These are phyloP conservation scores for Palythoa grandiflora DNA, from an alignment of 92 coral and sea anemone species.

Conservation along the genomic window DNA sequence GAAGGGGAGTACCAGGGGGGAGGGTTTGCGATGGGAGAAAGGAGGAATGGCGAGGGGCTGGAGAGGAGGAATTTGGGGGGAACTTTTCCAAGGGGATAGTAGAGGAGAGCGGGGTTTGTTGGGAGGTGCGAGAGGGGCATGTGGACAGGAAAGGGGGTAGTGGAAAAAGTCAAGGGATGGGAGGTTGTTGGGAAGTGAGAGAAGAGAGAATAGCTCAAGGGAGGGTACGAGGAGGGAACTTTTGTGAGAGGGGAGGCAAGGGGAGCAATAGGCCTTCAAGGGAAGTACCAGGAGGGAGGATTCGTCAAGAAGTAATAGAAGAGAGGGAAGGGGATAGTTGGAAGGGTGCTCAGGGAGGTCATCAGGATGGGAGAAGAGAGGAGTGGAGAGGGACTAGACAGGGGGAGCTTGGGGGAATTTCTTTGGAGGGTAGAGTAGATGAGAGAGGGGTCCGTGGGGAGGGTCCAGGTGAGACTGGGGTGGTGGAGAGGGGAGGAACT, in stretches of 20 bases:
- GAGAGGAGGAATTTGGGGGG: neutral
- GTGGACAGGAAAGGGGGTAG: neutral
- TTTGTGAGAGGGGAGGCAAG: neutral
- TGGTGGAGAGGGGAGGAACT: conserved; percentile 6
- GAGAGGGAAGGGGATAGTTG: neutral
- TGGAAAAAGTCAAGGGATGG: neutral
- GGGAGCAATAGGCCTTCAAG: neutral
- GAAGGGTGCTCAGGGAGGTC: neutral
- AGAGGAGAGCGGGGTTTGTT: neutral
- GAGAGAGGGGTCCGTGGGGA: neutral
- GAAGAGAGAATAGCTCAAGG: neutral
- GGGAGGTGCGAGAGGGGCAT: neutral
- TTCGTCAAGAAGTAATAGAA: neutral
- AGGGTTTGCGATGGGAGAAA: neutral
- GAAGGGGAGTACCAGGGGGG: conserved; percentile 7
- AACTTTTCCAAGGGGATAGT: neutral
- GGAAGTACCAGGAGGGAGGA: neutral
- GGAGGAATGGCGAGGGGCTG: neutral
- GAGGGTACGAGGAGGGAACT: neutral
- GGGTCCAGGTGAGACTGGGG: neutral
- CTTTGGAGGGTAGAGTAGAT: neutral
- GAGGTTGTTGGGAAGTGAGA: neutral
- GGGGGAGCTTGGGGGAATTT: neutral
- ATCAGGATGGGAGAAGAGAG: neutral
- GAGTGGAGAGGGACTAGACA: neutral